phyloP scores from a whole-genome alignment of 2,888 invertebrate species.

The Leucoma salicis region DNA sequence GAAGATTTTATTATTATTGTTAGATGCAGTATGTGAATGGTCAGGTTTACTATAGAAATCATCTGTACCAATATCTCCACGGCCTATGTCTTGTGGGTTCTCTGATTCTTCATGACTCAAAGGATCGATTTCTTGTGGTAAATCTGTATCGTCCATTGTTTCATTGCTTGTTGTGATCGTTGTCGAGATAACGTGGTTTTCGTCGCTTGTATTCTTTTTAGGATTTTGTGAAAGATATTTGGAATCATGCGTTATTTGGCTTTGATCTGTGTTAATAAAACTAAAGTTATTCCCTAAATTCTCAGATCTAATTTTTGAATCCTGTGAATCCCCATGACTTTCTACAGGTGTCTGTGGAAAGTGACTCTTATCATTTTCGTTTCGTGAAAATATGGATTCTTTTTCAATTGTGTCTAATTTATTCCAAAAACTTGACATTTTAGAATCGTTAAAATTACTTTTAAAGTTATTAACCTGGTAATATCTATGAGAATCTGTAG shows the following conservation, averaged over 20 bases:
- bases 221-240: background rate
- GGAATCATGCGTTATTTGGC: background rate
- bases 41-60: conserved; percentile 8
- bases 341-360: background rate
- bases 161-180: background rate
- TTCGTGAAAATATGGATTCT: conserved; percentile 17
- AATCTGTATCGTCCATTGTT: background rate
- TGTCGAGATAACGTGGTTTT: background rate
- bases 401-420: conserved; percentile 38
- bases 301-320: background rate
- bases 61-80: conserved; percentile 44
- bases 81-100: conserved; percentile 31
- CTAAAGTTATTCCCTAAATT: background rate
- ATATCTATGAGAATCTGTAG: conserved; percentile 13
- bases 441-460: conserved; percentile 1
- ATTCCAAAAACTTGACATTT: conserved; percentile 38
- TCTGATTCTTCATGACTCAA: conserved; percentile 12
- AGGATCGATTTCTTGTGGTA: background rate
- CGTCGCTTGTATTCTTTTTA: background rate
- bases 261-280: background rate
- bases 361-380: background rate
- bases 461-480: conserved; percentile 8
- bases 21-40: background rate
- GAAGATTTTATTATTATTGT: background rate
- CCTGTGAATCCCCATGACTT: background rate